Evolutionary conservation across 2,797 vertebrate species (phyloP), one percentile per base, ranked within the genome.

Genomic region (Acanthurus leucopareius): DNA sequence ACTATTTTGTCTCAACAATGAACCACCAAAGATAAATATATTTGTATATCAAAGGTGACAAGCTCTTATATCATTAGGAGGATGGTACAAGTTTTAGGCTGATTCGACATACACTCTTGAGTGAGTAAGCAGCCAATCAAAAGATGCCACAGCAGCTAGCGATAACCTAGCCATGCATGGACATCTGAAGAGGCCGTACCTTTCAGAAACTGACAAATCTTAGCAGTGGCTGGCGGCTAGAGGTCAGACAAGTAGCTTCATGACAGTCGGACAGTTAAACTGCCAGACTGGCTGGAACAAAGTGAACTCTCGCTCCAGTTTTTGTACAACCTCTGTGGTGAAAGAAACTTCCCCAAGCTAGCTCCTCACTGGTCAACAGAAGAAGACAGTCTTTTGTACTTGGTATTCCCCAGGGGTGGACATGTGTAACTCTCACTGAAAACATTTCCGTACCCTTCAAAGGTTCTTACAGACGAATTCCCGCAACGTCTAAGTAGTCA

Each of bases 361-460:
- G 22, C 20, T 74, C 60, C 42, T 77, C 49, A 32, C 48, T 14
- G 15, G 45, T 72, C 81, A 57, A 73, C 42, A 40, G 59, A 78
- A 81, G 66, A 77, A 80, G 69, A 64, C 69, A 8, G 62, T 79
- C 67, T 82, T 88, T 86, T 87, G 65, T 85, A 67, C 58, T 66
- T 1, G 1, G 5, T 51, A 65, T 82, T 88, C 84, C 78, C 79
- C 73, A n/a, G 7, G 52, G 72, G 74, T 45, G 45, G 73, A 72
- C 66, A 64, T 73, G 63, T 85, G 79, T 83, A 84, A 59, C 69
- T 59, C 72, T 73, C 14, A 32, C 56, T 28, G 64, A 80, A 82
- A 91, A 83, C 68, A 83, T 77, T 73, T 89, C 79, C 28, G 6
- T 76, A 75, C 68, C 81, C 67, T 86, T 87, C 76, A 75, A 77